These are phyloP conservation scores for Lamellibrachia luymesi DNA, from an alignment of 1,140 invertebrate species.

Conservation along the genomic window DNA sequence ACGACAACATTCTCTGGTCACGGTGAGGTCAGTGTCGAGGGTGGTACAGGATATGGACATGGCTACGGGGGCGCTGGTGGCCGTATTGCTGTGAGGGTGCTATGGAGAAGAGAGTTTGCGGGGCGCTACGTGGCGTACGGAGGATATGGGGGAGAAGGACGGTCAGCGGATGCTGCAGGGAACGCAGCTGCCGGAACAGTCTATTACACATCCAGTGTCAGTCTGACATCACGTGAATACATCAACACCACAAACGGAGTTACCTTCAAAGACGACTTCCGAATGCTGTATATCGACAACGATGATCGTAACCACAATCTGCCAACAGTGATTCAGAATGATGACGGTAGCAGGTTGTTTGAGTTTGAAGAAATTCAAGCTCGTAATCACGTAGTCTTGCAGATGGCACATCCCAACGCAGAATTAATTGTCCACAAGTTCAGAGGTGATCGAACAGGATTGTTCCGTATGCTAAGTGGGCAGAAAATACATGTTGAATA, in stretches of 20 bases:
- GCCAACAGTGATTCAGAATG: conserved; percentile 36
- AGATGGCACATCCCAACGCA: conserved; percentile 31
- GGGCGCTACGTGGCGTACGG: conserved; percentile 38
- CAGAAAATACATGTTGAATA: conserved; percentile 43
- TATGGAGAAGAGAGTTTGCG: conserved; percentile 37
- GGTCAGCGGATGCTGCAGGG: conserved; percentile 11
- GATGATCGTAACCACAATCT: conserved; percentile 40
- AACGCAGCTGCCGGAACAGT: conserved; percentile 44
- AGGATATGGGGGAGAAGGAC: conserved; percentile 24
- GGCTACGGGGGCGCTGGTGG: conserved; percentile 42
- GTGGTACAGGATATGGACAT: conserved; percentile 33
- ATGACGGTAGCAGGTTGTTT: conserved; percentile 29
- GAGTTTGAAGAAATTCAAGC: conserved; percentile 42
- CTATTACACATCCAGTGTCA: conserved; percentile 35
- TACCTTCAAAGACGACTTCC: conserved; percentile 32
- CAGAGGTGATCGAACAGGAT: conserved; percentile 42
- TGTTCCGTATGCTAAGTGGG: conserved; percentile 34
- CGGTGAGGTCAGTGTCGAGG: conserved; percentile 34
- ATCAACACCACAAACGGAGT: conserved; percentile 32
- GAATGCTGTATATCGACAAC: conserved; percentile 41
- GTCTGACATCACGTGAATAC: conserved; percentile 30
- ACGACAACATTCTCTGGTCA: conserved; percentile 44
- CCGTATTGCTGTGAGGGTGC: conserved; percentile 38
- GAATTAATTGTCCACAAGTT: conserved; percentile 44
- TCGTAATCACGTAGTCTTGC: conserved; percentile 38